Evolutionary conservation across 1,140 invertebrate species (phyloP).

Genomic region (Aphidius ervi): DNA sequence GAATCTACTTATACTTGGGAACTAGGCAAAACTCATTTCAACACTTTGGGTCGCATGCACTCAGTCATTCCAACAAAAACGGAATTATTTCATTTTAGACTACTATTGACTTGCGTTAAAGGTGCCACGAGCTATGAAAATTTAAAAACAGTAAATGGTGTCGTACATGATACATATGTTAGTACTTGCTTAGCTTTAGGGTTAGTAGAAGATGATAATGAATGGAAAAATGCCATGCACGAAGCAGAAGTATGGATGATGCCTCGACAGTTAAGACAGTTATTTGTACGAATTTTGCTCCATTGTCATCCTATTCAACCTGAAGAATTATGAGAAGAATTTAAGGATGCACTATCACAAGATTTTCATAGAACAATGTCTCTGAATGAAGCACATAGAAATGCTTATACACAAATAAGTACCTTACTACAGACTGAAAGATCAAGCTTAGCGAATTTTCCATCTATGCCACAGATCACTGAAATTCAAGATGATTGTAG

Average conservation of each 20-base stretch:
- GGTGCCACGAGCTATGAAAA: constrained; percentile 16
- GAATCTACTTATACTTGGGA: constrained; percentile 3
- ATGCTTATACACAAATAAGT: background rate
- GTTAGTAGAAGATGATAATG: constrained; percentile 22
- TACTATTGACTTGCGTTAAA: constrained; percentile 13
- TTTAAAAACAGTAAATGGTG: constrained; percentile 19
- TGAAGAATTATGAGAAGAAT: background rate
- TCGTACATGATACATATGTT: constrained; percentile 13
- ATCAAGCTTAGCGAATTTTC: background rate
- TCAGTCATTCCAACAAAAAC: constrained; percentile 18
- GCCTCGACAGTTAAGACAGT: constrained; percentile 2
- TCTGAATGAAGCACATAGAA: background rate
- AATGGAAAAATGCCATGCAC: constrained; percentile 2
- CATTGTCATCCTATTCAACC: constrained; percentile 1
- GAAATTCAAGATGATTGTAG: too few species aligned
- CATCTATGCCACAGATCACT: too few species aligned
- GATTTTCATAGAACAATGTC: too few species aligned
- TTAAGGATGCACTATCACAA: too few species aligned
- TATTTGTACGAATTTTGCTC: constrained; percentile 11
- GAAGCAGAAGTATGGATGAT: background rate
- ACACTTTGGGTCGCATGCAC: constrained; percentile 8
- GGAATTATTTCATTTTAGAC: constrained; percentile 22
- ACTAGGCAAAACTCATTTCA: constrained; percentile 12
- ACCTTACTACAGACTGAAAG: background rate
- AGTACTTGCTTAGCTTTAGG: constrained; percentile 19